phyloP scores from a whole-genome alignment of 2,113 vertebrate species.

The Rutilus rutilus region DNA sequence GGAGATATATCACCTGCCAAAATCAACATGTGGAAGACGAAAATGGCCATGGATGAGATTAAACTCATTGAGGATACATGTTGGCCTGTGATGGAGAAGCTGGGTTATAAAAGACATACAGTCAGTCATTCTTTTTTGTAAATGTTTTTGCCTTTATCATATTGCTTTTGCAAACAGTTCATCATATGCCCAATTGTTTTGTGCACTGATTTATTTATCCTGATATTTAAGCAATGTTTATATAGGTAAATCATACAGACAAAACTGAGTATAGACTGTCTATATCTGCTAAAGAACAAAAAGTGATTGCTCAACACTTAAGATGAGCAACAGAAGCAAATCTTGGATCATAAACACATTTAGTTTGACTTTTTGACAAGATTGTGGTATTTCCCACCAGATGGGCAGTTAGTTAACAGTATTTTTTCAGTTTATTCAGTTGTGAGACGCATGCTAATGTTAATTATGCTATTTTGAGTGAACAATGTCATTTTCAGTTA shows the following conservation, averaged over 20 bases:
- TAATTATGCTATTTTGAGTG: neutral
- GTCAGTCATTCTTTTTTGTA: constrained; percentile 19
- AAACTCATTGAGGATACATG: constrained; percentile 81
- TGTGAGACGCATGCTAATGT: constrained; percentile 14
- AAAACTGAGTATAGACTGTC: neutral
- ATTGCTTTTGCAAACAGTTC: neutral
- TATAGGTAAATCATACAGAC: neutral
- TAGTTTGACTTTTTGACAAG: neutral
- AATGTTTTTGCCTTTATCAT: constrained; percentile 1
- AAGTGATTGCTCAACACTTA: neutral
- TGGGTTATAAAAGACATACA: constrained; percentile 82
- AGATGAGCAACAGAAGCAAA: constrained; percentile 14
- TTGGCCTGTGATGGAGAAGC: constrained; percentile 79
- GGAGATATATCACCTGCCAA: constrained; percentile 82
- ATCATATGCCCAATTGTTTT: neutral
- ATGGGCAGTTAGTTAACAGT: neutral
- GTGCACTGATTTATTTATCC: neutral
- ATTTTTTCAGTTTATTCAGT: neutral
- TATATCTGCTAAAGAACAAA: neutral
- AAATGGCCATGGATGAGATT: constrained; percentile 80
- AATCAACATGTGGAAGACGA: constrained; percentile 79
- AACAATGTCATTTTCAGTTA: neutral
- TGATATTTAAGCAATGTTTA: constrained; percentile 5
- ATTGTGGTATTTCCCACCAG: constrained; percentile 1
- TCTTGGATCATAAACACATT: neutral